Base-by-base conservation (phyloP, 2,888 invertebrate species). In the Adela reaumurella region DNA sequence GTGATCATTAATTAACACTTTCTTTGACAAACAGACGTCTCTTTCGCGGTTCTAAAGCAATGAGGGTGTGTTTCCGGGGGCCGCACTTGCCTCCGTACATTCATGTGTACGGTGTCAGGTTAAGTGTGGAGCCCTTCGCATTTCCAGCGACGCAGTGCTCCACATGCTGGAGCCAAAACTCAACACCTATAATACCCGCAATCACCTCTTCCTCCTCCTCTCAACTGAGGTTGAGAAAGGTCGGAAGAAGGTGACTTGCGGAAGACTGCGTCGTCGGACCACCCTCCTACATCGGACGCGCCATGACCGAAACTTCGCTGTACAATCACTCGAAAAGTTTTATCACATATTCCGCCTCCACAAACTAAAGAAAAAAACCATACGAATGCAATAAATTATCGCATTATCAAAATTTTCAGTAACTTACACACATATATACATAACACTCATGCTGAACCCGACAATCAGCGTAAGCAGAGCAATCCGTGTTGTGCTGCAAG, bases 91-190 rank as follows among this genome's bases (percentile, higher is more conserved):
- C 43, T 6, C 17, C 18, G 11, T 43, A 16, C 19, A 43, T 43
- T 3, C 19, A 3, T 11, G 19, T 43, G 19, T 19, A 43, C 11
- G 43, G 19, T 10, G 4, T 19, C 4, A 17, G 18, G 43, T 17
- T 6, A 14, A 43, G 18, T 17, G 43, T 43, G 43, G 17, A 43
- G 18, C 17, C n/a, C 17, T 43, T 18, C 43, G 19, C 14, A 2
- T 43, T 43, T 17, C 17, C 43, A 11, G 43, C 19, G 11, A 43
- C 43, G 20, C 55, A 55, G 18, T 56, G 55, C 19, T 53, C 55
- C 3, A 28, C 46, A 2, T 57, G 55, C 29, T 56, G 54, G 54
- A 8, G 35, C 4, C 14, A 14, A 14, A 14, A 14, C 14, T 14
- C n/a, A n/a, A n/a, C 6, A 3, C 3, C 8, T 14, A 4, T 3